Evolutionary conservation across 2,113 vertebrate genomes (phyloP).

Genomic region (Epinephelus moara): DNA sequence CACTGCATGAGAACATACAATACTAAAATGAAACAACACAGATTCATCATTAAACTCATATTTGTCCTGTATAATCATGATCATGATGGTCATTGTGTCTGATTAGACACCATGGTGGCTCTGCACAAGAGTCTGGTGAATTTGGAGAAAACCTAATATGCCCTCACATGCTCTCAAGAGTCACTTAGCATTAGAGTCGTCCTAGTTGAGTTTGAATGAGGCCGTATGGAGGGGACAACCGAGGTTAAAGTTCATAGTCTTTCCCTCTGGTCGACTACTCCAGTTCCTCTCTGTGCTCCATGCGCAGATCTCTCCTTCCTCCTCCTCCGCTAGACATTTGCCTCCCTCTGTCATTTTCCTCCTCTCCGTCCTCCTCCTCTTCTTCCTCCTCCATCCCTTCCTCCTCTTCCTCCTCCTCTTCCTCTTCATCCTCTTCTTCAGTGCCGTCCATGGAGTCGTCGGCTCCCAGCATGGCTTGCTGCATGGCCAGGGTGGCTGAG

Average conservation of each 20-base stretch:
- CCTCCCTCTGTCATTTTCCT: conserved; percentile 87
- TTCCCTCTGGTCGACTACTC: conserved; percentile 81
- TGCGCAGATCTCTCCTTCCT: conserved; percentile 89
- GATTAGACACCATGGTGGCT: conserved; percentile 35
- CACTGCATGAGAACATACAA: conserved; percentile 50
- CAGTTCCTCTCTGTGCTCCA: conserved; percentile 95
- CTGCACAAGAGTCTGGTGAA: conserved; percentile 43
- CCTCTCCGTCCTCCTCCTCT: conserved; percentile 84
- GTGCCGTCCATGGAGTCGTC: conserved; percentile 97
- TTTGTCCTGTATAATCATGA: conserved; percentile 25
- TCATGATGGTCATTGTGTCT: conserved; percentile 24
- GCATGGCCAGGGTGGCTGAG: conserved; percentile 96
- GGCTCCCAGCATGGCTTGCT: conserved; percentile 95
- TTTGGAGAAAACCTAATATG: conserved; percentile 25
- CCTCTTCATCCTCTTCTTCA: conserved; percentile 90
- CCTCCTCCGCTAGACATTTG: conserved; percentile 87
- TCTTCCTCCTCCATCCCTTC: conserved; percentile 85
- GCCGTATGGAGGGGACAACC: conserved; percentile 12
- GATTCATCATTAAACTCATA: conserved; percentile 50
- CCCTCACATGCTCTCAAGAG: conserved; percentile 42
- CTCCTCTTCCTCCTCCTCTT: conserved; percentile 89
- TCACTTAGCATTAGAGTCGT: conserved; percentile 22
- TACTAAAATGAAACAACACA: conserved; percentile 49
- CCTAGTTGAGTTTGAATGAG: conserved; percentile 14
- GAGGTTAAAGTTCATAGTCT: conserved; percentile 45